These are phyloP conservation scores for Hyalella azteca DNA, from an alignment of 2,888 invertebrate genomes.

Conservation along the genomic window DNA sequence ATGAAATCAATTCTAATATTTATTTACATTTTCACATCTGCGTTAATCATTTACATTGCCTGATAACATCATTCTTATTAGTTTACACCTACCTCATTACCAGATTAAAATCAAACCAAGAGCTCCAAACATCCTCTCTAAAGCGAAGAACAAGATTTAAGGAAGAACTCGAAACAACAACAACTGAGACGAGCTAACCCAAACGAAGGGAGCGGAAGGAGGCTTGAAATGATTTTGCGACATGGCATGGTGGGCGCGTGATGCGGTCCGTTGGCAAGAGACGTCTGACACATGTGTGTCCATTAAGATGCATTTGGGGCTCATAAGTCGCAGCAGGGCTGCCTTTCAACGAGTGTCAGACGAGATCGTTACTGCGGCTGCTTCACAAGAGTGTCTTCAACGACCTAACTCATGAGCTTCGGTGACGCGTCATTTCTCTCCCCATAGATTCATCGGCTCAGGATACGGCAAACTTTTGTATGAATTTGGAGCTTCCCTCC, in stretches of 20 bases:
- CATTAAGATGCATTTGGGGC: conserved; percentile 21
- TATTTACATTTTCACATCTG: no score
- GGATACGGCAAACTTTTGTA: not conserved
- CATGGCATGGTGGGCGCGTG: not conserved
- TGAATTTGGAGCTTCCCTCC: conserved; percentile 1
- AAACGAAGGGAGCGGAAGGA: not conserved
- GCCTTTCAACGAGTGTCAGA: conserved; percentile 32
- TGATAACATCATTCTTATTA: no score
- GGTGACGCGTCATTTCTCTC: conserved; percentile 2
- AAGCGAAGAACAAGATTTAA: no score
- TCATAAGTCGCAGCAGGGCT: not conserved
- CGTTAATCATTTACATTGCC: no score
- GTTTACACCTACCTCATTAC: no score
- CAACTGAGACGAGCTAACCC: not conserved
- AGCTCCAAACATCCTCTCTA: no score
- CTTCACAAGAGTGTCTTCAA: conserved; percentile 25
- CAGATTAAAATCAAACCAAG: no score
- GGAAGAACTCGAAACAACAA: no score
- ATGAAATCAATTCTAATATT: no score
- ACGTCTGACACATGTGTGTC: conserved; percentile 1
- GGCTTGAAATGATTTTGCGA: conserved; percentile 1
- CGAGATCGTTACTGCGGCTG: conserved; percentile 24
- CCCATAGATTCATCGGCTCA: conserved; percentile 10
- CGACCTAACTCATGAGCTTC: conserved; percentile 26
- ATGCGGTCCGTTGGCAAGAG: conserved; percentile 28